A percentile compares a stretch with the other conserved stretches of the same genome.
These are phyloP conservation scores for Cataglyphis hispanica DNA, from an alignment of 1,140 invertebrate species.

Conservation along the genomic window DNA sequence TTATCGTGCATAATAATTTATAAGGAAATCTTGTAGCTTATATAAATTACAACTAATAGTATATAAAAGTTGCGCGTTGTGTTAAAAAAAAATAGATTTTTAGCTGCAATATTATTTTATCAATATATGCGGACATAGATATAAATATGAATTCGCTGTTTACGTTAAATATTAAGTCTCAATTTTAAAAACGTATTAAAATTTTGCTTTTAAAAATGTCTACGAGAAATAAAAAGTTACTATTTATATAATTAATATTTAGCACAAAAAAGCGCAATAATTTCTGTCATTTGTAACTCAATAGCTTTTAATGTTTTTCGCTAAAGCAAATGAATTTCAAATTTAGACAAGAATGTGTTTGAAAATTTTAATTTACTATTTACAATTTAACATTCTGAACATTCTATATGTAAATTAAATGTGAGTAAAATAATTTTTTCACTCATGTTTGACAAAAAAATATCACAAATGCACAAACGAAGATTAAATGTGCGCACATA, in stretches of 20 bases:
- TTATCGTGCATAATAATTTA: constrained; percentile 45
- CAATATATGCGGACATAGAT: not conserved
- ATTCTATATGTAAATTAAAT: not conserved
- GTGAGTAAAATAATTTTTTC: constrained; percentile 65
- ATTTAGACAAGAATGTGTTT: not conserved
- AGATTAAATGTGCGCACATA: constrained; percentile 67
- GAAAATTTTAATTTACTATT: not conserved
- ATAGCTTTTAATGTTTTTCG: not conserved
- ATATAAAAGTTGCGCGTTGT: not conserved
- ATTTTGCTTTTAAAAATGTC: constrained; percentile 14
- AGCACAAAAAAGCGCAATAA: not conserved
- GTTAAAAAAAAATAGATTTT: not conserved
- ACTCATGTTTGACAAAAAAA: constrained; percentile 47
- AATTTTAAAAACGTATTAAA: not conserved
- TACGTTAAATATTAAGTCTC: not conserved
- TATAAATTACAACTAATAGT: not conserved
- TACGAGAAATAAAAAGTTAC: not conserved
- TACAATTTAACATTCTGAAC: not conserved
- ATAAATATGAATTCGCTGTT: not conserved
- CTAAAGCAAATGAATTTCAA: not conserved
- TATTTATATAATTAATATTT: not conserved
- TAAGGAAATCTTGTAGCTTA: not conserved
- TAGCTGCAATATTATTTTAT: constrained; percentile 19
- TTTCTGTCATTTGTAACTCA: not conserved
- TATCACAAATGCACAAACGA: constrained; percentile 33